phyloP scores from a whole-genome alignment of 2,888 invertebrate species.

The Erebia ligea region DNA sequence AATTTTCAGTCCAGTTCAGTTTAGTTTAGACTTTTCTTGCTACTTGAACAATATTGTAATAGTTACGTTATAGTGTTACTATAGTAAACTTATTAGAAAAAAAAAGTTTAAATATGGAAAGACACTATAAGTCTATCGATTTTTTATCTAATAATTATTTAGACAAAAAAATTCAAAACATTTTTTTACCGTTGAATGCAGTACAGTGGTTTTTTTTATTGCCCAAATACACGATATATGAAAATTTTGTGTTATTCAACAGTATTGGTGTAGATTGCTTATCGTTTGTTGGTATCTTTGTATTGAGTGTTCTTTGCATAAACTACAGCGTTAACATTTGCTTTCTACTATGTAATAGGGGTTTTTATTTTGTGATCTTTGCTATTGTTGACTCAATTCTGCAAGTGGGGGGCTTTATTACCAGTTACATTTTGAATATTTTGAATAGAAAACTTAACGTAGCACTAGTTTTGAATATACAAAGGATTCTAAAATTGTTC shows the following conservation, averaged over 20 bases:
- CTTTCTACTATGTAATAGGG: background rate
- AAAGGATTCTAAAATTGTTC: background rate
- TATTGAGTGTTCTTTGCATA: background rate
- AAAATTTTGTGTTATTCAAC: constrained; percentile 28
- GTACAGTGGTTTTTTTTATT: constrained; percentile 22
- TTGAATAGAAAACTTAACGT: background rate
- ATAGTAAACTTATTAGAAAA: background rate
- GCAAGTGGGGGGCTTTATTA: background rate
- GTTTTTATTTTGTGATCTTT: background rate
- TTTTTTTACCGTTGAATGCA: constrained; percentile 25
- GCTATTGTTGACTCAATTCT: background rate
- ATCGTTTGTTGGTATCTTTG: constrained; percentile 2
- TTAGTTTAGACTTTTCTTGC: background rate
- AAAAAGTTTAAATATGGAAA: background rate
- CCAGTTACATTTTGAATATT: background rate
- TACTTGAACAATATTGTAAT: background rate
- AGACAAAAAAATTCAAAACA: constrained; percentile 13
- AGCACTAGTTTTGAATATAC: constrained; percentile 4
- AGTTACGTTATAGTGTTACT: too few relatives aligned
- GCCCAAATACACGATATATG: constrained; percentile 26
- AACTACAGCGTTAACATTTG: background rate
- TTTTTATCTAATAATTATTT: constrained; percentile 24
- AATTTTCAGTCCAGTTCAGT: background rate
- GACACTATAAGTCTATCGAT: background rate
- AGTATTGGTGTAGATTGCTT: background rate